These are phyloP conservation scores for Echinometra lucunter DNA, from an alignment of 53 echinoderm and acorn worm species.

Conservation along the genomic window DNA sequence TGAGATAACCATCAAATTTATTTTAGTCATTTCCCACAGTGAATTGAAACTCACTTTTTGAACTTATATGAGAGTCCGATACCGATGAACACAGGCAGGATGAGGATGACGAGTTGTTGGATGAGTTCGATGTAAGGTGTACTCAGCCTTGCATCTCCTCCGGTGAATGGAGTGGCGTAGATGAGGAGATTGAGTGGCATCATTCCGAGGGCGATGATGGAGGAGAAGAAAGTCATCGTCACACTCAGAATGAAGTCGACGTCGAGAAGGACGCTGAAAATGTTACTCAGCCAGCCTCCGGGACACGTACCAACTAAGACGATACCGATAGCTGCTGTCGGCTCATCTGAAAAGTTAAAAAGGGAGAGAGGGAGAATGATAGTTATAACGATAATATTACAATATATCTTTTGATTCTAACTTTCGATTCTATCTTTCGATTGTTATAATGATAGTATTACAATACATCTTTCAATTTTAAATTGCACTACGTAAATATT, in stretches of 20 bases:
- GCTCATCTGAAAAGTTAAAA: not conserved
- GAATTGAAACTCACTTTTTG: conserved; percentile 68
- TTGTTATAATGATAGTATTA: too few relatives aligned
- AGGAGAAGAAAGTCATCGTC: conserved; percentile 96
- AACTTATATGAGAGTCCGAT: conserved; percentile 85
- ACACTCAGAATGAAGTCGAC: conserved; percentile 89
- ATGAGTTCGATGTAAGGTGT: conserved; percentile 85
- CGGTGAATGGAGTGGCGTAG: conserved; percentile 84
- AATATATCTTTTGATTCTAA: too few relatives aligned
- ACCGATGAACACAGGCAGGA: conserved; percentile 81
- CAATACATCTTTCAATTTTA: too few relatives aligned
- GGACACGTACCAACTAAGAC: conserved; percentile 92
- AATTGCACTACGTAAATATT: too few relatives aligned
- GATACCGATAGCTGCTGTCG: conserved; percentile 79
- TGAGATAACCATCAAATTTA: not conserved
- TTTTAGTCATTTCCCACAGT: too few relatives aligned
- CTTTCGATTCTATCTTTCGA: too few relatives aligned
- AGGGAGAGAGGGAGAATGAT: not conserved
- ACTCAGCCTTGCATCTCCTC: conserved; percentile 71
- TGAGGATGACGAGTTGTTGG: conserved; percentile 80
- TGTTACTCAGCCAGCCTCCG: conserved; percentile 94
- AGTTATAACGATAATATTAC: too few relatives aligned
- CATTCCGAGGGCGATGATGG: conserved; percentile 85
- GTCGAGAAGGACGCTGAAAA: conserved; percentile 86
- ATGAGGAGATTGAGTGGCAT: conserved; percentile 94